Conservation (phyloP, 2,888 invertebrate species). For the Cantharis nigra region DNA sequence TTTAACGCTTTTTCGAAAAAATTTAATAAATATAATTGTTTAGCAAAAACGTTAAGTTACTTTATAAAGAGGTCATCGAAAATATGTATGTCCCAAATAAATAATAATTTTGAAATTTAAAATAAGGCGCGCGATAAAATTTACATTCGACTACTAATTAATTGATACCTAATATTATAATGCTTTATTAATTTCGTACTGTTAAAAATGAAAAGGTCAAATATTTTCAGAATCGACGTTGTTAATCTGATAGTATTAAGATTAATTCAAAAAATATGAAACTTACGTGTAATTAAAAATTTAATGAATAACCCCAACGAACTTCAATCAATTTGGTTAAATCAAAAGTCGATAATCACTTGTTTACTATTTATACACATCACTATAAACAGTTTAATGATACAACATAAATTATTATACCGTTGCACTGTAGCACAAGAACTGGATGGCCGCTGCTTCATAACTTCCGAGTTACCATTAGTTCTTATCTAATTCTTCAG, state of each 20-base stretch:
- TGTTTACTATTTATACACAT: neutral
- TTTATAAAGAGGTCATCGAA: neutral
- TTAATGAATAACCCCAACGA: neutral
- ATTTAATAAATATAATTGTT: neutral
- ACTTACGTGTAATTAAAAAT: neutral
- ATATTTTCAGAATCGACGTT: neutral
- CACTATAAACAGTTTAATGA: neutral
- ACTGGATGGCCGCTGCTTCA: slow-evolving; percentile 29
- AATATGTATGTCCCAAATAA: slow-evolving; percentile 1
- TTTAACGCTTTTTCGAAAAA: neutral
- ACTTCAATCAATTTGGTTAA: neutral
- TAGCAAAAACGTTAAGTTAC: neutral
- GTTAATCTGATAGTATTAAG: neutral
- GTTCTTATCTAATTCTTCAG: slow-evolving; percentile 11
- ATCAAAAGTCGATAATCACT: slow-evolving; percentile 1
- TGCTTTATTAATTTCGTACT: neutral
- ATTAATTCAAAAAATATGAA: neutral
- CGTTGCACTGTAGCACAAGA: slow-evolving; percentile 29
- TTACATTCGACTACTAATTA: neutral
- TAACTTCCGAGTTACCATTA: slow-evolving; percentile 17
- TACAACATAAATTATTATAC: slow-evolving; percentile 19
- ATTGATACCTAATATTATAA: neutral
- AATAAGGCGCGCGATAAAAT: neutral
- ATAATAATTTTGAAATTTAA: neutral
- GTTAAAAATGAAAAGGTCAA: neutral